Evolutionary conservation across 2,888 invertebrate genomes (phyloP).

Genomic region (Dasypogon diadema): DNA sequence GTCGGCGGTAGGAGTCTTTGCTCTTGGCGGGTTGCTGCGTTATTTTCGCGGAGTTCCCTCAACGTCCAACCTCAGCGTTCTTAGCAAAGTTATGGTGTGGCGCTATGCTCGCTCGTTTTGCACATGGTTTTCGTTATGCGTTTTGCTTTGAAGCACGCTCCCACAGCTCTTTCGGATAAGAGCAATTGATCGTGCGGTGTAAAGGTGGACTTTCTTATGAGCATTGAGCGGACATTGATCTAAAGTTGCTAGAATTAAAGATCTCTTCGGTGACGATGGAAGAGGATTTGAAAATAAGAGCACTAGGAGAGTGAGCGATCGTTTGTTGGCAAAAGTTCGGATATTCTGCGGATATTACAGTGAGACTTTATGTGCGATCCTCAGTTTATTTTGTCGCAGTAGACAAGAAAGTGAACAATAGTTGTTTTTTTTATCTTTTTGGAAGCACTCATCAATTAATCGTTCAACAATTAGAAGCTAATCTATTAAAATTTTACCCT

Average conservation of each 20-base stretch:
- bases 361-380: not conserved
- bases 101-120: not conserved
- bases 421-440: too few species aligned
- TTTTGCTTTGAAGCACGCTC: conserved; percentile 17
- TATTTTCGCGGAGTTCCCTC: conserved; percentile 21
- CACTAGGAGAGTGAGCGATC: not conserved
- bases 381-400: too few species aligned
- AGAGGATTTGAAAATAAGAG: not conserved
- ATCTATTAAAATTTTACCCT: too few species aligned
- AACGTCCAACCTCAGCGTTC: not conserved
- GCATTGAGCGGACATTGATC: not conserved
- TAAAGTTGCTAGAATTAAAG: not conserved
- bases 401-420: too few species aligned
- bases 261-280: not conserved
- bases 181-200: not conserved
- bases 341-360: not conserved
- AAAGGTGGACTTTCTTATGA: not conserved
- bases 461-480: too few species aligned
- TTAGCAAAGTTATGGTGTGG: not conserved
- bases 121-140: conserved; percentile 38
- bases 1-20: conserved; percentile 23
- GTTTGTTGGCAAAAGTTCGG: too few species aligned
- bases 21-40: conserved; percentile 30
- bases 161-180: not conserved
- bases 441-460: too few species aligned